phyloP scores from a whole-genome alignment of 2,797 vertebrate genomes.

The Alauda arvensis region DNA sequence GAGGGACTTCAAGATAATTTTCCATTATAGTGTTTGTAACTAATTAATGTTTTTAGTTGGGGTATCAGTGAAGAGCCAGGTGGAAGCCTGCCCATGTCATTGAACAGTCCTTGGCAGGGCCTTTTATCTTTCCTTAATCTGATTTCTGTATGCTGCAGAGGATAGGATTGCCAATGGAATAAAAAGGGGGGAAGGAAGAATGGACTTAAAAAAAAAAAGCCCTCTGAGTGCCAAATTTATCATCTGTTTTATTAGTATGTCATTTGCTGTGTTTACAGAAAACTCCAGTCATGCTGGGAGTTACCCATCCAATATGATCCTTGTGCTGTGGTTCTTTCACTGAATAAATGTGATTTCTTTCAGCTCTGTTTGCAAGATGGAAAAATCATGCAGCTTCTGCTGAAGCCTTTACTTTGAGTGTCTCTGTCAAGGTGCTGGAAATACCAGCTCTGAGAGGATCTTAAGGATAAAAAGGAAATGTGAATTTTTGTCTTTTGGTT shows the following conservation, averaged over 20 bases:
- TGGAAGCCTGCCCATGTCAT: conserved; percentile 19
- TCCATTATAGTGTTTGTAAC: neutral
- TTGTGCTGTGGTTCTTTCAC: neutral
- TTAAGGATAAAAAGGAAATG: neutral
- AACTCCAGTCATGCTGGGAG: conserved; percentile 7
- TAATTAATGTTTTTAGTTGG: neutral
- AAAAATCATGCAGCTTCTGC: neutral
- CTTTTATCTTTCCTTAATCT: neutral
- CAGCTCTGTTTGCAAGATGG: neutral
- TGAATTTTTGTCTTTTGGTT: rapidly evolving
- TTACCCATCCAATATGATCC: neutral
- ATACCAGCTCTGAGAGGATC: neutral
- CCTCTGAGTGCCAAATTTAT: neutral
- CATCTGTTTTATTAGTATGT: conserved; percentile 30
- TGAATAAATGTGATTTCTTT: neutral
- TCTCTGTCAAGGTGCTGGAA: neutral
- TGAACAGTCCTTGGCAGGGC: neutral
- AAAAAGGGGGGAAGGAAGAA: neutral
- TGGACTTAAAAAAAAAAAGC: rapidly evolving
- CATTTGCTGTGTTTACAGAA: conserved; percentile 23
- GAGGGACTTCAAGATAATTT: neutral
- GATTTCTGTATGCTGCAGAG: neutral
- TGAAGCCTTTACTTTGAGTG: neutral
- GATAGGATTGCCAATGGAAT: neutral
- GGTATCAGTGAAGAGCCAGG: neutral